Evolutionary conservation across 1,140 invertebrate genomes (phyloP).

Genomic region (Lineus longissimus): DNA sequence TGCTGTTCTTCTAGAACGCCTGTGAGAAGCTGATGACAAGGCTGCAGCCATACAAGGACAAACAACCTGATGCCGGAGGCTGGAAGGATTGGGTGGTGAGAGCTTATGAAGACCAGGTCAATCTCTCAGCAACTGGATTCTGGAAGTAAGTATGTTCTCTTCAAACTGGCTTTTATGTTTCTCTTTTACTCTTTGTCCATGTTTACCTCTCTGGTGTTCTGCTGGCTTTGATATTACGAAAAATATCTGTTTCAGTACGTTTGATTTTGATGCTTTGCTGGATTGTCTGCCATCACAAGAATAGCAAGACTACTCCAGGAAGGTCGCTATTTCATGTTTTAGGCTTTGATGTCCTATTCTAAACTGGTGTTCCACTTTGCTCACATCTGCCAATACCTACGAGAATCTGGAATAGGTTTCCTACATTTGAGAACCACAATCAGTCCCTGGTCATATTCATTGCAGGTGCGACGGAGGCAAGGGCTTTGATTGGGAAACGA

Average conservation of each 20-base stretch:
- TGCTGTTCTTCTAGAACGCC: constrained; percentile 63
- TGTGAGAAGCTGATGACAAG: constrained; percentile 74
- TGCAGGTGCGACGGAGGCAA: not conserved
- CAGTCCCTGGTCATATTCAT: not conserved
- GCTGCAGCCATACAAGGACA: constrained; percentile 71
- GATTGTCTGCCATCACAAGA: too few species aligned
- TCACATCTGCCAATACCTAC: not conserved
- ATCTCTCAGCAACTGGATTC: constrained; percentile 81
- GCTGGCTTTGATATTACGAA: too few species aligned
- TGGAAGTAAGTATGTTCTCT: constrained; percentile 54
- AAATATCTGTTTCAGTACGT: too few species aligned
- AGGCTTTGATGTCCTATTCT: too few species aligned
- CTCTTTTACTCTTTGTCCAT: not conserved
- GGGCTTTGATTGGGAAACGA: not conserved
- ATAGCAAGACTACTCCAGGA: too few species aligned
- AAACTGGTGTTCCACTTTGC: too few species aligned
- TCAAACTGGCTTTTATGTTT: not conserved
- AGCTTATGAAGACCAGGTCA: constrained; percentile 77
- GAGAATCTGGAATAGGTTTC: not conserved
- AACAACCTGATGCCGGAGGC: constrained; percentile 67
- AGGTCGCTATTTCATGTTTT: too few species aligned
- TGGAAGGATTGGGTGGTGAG: constrained; percentile 78
- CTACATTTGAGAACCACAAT: not conserved
- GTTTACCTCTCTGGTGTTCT: too few species aligned
- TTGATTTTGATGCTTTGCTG: too few species aligned